These are phyloP conservation scores for Deilephila elpenor DNA, from an alignment of 2,888 invertebrate species.

Conservation along the genomic window DNA sequence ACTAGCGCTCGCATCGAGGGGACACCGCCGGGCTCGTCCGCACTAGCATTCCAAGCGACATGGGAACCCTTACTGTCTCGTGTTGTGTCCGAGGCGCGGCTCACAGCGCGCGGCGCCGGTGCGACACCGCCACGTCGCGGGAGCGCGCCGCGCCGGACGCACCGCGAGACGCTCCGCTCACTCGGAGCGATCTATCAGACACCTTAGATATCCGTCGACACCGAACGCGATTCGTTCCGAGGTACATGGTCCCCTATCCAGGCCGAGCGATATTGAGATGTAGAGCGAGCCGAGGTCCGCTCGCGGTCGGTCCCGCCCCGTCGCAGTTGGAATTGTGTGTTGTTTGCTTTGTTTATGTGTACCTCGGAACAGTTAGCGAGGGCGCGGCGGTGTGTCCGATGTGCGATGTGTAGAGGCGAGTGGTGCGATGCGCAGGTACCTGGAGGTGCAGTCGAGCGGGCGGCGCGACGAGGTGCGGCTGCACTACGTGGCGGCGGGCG, in stretches of 20 bases:
- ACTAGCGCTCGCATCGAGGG: conserved; percentile 62
- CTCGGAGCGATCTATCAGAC: conserved; percentile 66
- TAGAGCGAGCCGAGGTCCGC: conserved; percentile 81
- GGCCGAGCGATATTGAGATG: conserved; percentile 85
- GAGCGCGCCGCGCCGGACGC: conserved; percentile 49
- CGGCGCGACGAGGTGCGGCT: conserved; percentile 93
- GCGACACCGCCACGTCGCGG: conserved; percentile 35
- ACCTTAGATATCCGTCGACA: conserved; percentile 67
- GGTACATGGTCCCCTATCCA: conserved; percentile 84
- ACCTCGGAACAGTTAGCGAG: conserved; percentile 84
- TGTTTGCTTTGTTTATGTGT: conserved; percentile 83
- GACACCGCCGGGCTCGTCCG: conserved; percentile 69
- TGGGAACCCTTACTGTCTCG: conserved; percentile 77
- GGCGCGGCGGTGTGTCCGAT: conserved; percentile 62
- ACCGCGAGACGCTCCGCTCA: conserved; percentile 62
- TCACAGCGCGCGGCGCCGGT: conserved; percentile 50
- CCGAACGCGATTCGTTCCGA: conserved; percentile 83
- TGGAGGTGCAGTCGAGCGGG: conserved; percentile 96
- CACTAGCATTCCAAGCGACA: conserved; percentile 85
- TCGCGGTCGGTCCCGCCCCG: conserved; percentile 70
- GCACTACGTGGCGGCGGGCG: conserved; percentile 90
- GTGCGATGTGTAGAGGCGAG: conserved; percentile 57
- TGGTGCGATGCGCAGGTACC: conserved; percentile 86
- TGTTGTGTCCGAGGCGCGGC: conserved; percentile 58
- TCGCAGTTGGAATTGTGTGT: conserved; percentile 73